Conservation (phyloP, 2,888 invertebrate species). For the Apocheima hispidaria region DNA sequence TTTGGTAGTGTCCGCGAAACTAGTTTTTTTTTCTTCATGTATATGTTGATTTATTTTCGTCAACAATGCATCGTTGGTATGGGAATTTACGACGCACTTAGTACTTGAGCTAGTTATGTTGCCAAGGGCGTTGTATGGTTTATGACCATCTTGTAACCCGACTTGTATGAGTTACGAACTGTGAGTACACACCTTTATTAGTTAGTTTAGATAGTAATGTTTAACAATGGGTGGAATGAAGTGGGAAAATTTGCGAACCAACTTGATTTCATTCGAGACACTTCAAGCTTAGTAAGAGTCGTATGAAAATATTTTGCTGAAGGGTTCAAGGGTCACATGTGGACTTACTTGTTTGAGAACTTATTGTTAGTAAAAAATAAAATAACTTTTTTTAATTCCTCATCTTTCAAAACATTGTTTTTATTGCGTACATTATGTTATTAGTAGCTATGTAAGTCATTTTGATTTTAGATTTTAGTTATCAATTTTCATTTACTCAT, state of each 20-base stretch:
- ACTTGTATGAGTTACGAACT: constrained; percentile 46
- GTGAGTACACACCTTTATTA: constrained; percentile 38
- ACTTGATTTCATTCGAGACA: constrained; percentile 51
- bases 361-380: neutral
- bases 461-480: too few relatives aligned
- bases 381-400: neutral
- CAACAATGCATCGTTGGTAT: constrained; percentile 77
- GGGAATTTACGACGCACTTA: constrained; percentile 70
- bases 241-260: constrained; percentile 63
- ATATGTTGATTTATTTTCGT: constrained; percentile 83
- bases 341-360: constrained; percentile 29
- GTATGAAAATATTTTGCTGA: constrained; percentile 60
- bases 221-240: constrained; percentile 61
- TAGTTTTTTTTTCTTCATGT: constrained; percentile 77
- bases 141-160: constrained; percentile 50
- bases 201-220: constrained; percentile 56
- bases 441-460: too few relatives aligned
- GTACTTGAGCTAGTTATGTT: constrained; percentile 60
- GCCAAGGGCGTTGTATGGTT: constrained; percentile 56
- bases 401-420: too few relatives aligned
- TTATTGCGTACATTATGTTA: too few relatives aligned
- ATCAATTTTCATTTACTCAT: too few relatives aligned
- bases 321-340: constrained; percentile 51
- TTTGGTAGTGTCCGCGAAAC: constrained; percentile 67
- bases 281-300: constrained; percentile 47